These are phyloP conservation scores for Acheta domesticus DNA, from an alignment of 2,888 invertebrate genomes.

Conservation along the genomic window DNA sequence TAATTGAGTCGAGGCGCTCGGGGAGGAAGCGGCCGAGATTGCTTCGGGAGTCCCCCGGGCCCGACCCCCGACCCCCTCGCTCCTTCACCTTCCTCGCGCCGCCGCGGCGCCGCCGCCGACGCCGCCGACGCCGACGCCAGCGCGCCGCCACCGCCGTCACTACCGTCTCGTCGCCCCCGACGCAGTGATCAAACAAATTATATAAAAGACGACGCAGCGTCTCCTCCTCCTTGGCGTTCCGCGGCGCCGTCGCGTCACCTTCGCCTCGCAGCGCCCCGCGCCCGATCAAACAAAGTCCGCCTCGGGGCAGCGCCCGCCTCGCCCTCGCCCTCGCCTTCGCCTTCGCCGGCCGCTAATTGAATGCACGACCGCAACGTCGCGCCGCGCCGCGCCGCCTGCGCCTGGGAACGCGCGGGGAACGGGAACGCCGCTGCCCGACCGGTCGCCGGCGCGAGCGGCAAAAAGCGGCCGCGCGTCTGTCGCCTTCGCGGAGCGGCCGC, in stretches of 20 bases:
- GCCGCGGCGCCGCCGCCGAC: not conserved
- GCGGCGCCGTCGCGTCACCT: not conserved
- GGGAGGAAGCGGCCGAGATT: constrained; percentile 48
- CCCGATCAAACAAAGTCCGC: no score
- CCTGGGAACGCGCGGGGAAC: not conserved
- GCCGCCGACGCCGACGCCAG: not conserved
- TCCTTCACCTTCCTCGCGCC: constrained; percentile 31
- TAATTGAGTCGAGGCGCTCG: constrained; percentile 64
- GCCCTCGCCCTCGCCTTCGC: not conserved
- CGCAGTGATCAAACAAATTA: constrained; percentile 49
- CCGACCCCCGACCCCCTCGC: constrained; percentile 45
- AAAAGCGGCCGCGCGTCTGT: not conserved
- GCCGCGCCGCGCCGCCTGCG: not conserved
- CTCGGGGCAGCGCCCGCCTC: no score
- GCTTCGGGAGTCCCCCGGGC: constrained; percentile 50
- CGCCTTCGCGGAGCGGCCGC: not conserved
- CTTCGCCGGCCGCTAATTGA: not conserved
- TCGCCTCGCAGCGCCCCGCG: not conserved
- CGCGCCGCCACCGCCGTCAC: constrained; percentile 1
- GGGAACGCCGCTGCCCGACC: not conserved
- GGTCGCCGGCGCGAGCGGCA: not conserved
- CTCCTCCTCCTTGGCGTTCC: not conserved
- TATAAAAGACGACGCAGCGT: constrained; percentile 45
- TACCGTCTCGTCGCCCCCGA: constrained; percentile 32
- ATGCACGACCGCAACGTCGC: not conserved